A percentile compares a stretch with the other conserved stretches of the same genome.
Evolutionary conservation across 2,113 vertebrate species (phyloP).

Genomic region (Empidonax traillii): DNA sequence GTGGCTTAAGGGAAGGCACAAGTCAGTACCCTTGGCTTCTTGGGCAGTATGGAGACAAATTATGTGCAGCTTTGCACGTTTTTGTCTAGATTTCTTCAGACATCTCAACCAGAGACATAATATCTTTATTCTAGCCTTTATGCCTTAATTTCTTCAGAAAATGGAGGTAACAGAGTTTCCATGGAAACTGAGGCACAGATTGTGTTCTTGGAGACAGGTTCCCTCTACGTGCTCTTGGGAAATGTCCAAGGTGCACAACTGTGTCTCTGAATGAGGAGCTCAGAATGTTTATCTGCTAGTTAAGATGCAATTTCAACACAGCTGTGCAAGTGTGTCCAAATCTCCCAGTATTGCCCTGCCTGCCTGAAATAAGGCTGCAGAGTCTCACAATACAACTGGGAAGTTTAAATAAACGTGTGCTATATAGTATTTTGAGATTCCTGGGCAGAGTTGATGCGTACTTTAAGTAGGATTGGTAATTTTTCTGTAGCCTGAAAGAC

Average conservation of each 20-base stretch:
- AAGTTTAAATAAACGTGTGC: background rate
- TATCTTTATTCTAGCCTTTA: background rate
- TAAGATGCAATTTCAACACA: constrained; percentile 34
- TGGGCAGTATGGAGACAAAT: background rate
- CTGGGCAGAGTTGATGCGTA: background rate
- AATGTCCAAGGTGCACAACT: constrained; percentile 28
- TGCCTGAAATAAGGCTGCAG: background rate
- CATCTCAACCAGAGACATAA: background rate
- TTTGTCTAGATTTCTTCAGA: background rate
- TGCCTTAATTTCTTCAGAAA: background rate
- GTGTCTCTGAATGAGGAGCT: constrained; percentile 8
- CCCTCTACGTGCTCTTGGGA: background rate
- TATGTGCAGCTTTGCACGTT: background rate
- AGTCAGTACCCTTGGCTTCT: background rate
- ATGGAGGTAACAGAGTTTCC: constrained; percentile 20
- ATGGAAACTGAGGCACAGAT: constrained; percentile 65
- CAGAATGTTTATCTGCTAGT: constrained; percentile 38
- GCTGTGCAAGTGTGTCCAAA: constrained; percentile 29
- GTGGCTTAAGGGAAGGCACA: background rate
- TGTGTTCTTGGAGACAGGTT: constrained; percentile 31
- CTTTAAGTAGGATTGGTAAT: background rate
- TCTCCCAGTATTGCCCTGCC: background rate
- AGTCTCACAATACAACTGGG: background rate
- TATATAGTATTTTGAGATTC: background rate
- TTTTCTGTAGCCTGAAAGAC: background rate